phyloP scores from a whole-genome alignment of 2,888 invertebrate species.

The Pseudeuparius sepicola region DNA sequence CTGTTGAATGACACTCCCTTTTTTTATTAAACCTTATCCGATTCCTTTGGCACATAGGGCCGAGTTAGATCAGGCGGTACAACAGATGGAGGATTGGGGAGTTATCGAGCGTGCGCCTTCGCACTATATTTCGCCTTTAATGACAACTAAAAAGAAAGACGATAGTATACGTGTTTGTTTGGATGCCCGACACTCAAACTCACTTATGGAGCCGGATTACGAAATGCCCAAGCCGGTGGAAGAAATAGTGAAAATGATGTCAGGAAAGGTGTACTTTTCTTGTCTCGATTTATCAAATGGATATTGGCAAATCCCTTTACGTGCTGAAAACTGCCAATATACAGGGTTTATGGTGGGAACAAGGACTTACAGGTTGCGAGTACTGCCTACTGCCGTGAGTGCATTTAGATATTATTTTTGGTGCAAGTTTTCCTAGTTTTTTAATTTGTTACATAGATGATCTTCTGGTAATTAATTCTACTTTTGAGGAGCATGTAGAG shows the following conservation, averaged over 20 bases:
- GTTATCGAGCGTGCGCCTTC: too few relatives aligned
- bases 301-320: conserved; percentile 25
- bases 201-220: conserved; percentile 13
- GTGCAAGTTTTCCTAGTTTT: conserved; percentile 16
- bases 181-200: conserved; percentile 12
- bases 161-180: conserved; percentile 12
- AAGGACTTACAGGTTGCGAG: conserved; percentile 19
- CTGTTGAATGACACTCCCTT: too few relatives aligned
- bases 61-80: conserved; percentile 4
- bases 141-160: conserved; percentile 11
- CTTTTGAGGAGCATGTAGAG: conserved; percentile 17
- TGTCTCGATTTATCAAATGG: conserved; percentile 22
- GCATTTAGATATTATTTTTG: conserved; percentile 19
- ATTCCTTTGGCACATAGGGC: too few relatives aligned
- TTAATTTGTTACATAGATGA: conserved; percentile 19
- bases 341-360: conserved; percentile 23
- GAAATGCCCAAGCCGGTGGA: conserved; percentile 15
- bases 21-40: too few relatives aligned
- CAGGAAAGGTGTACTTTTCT: conserved; percentile 17
- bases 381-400: conserved; percentile 17
- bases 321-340: conserved; percentile 18
- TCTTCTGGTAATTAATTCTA: conserved; percentile 18
- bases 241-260: conserved; percentile 21
- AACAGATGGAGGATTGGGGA: conserved; percentile 15
- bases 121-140: conserved; percentile 10